Evolutionary conservation across 2,797 vertebrate genomes (phyloP), one percentile per base, ranked within the genome.

Genomic region (Columba guinea): DNA sequence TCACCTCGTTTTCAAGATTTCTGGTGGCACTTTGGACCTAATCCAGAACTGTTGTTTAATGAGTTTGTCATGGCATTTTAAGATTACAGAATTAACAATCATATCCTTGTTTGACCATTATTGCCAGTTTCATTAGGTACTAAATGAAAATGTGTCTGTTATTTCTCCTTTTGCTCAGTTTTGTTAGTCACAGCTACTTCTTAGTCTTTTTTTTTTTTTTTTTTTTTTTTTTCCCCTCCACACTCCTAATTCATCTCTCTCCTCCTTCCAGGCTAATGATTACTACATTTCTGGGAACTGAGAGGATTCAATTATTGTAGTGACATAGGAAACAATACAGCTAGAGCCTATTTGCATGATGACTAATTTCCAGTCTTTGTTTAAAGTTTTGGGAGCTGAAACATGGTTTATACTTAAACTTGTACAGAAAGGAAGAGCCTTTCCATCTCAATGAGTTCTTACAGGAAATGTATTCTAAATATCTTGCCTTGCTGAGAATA

Each of bases 311-410:
- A 59, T 96, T 89, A 78, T 82, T 74, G 56, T 90, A 70, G 77
- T 87, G 87, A 94, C 53, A 78, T 20, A 85, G 28, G 78, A 90
- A 96, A 70, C 60, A 73, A 86, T 4, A 5, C 70, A 90, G 48
- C 68, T 63, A 84, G 84, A 90, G 34, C 59, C 17, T 82, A 82
- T 94, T 94, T 94, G 37, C 53, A 39, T 81, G 59, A 65, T 86
- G 85, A 93, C 63, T 91, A 79, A 86, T 84, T 95, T 93, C 87
- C 89, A 95, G 70, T 76, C 55, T 92, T 76, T 96, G 83, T 94
- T 93, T 93, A 73, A 84, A 65, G 59, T 60, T 70, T 86, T 89
- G 46, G 59, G 58, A 84, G 51, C 35, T 67, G n/a, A 80, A 89
- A 65, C 37, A 21, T 53, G 26, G 60, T 80, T 91, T 92, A 62